Evolutionary conservation across 2,797 vertebrate species (phyloP), one percentile per base, ranked within the genome.

Genomic region (Pelochelys cantorii): DNA sequence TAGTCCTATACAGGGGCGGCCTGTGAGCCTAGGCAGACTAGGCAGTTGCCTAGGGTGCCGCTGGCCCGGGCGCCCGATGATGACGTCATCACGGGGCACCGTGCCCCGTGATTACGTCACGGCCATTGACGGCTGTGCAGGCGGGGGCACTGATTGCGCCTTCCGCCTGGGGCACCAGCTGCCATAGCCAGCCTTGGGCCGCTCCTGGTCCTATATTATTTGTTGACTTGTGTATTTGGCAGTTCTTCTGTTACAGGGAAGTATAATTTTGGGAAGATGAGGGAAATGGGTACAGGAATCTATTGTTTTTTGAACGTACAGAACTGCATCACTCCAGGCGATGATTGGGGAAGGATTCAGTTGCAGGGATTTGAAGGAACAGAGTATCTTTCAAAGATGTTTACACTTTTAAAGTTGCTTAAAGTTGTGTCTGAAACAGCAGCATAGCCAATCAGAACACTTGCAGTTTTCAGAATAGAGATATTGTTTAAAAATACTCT

Each of bases 261-360:
- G 23, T 56, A 52, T 56, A 29, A 7, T 59, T 23, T n/a, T 12
- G 22, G 71, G 23, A 2, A 55, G 3, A 42, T 79, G 42, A 12
- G 14, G 79, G 65, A 82, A 86, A 27, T 25, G 17, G 11, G 48
- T 11, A 84, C 42, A 71, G 2, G 17, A 6, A 2, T 8, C 1
- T 79, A 14, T 10, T 79, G 0, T 15, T 68, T 79, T 53, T 84
- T 86, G 79, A 3, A 1, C 60, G 17, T 2, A 77, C 11, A 29
- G 5, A n/a, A 0, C 1, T 77, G 34, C 3, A 27, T 2, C 2
- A 57, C 20, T 81, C 31, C 42, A 42, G 20, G 75, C 20, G 54
- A 48, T 0, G 81, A 42, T 10, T 55, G 20, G 27, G 48, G 75
- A 62, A 62, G n/a, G 54, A 77, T 75, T 81, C 20, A 90, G 11